A percentile compares a stretch with the other conserved stretches of the same genome.
phyloP scores from a whole-genome alignment of 2,888 invertebrate species.

The Chalcosyrphus nemorum region DNA sequence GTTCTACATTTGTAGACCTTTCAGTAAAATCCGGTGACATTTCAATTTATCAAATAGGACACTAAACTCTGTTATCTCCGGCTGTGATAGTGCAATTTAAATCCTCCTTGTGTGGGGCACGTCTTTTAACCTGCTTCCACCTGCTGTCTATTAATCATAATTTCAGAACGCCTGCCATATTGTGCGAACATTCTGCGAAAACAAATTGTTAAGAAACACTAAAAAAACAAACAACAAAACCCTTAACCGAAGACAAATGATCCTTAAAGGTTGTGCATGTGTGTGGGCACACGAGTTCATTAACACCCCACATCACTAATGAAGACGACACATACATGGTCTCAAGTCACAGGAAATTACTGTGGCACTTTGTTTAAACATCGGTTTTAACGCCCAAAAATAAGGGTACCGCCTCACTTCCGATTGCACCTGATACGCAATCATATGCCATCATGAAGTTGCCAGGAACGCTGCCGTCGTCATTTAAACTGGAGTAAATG shows the following conservation, averaged over 20 bases:
- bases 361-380: constrained; percentile 35
- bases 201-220: constrained; percentile 27
- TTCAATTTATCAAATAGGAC: constrained; percentile 56
- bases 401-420: too few relatives aligned
- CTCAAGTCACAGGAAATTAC: constrained; percentile 45
- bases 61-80: constrained; percentile 1
- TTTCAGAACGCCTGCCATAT: constrained; percentile 25
- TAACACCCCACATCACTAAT: constrained; percentile 28
- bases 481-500: constrained; percentile 6
- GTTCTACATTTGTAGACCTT: background rate
- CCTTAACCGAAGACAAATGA: constrained; percentile 22
- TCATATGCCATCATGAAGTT: constrained; percentile 4
- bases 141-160: constrained; percentile 60
- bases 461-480: constrained; percentile 6
- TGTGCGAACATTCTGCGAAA: constrained; percentile 10
- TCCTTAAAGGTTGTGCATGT: constrained; percentile 4
- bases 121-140: background rate
- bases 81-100: constrained; percentile 17
- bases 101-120: background rate
- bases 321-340: constrained; percentile 20
- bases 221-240: constrained; percentile 3
- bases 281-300: constrained; percentile 30
- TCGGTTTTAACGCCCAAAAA: background rate
- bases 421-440: constrained; percentile 35
- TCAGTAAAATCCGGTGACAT: constrained; percentile 4